Evolutionary conservation across 2,797 vertebrate genomes (phyloP).

Genomic region (Scolopax bukidnonensis): DNA sequence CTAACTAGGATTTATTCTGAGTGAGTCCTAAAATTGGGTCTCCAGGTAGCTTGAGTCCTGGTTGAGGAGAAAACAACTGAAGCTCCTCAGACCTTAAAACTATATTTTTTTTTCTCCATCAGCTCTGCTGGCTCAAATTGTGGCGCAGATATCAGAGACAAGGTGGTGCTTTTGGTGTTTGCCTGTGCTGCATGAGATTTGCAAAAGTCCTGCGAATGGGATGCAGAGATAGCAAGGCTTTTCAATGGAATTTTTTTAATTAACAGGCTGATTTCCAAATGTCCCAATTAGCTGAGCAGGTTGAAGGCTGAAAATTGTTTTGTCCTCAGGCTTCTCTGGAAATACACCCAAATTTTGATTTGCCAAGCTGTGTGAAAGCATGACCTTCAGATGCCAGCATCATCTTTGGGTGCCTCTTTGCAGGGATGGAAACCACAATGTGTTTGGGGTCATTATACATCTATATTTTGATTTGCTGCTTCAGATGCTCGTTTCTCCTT

Average conservation of each 20-base stretch:
- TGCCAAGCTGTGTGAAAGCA: not conserved
- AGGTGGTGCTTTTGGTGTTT: not conserved
- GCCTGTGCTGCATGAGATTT: not conserved
- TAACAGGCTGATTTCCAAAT: not conserved
- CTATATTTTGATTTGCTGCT: not conserved
- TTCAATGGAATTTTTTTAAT: not conserved
- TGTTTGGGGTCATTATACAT: not conserved
- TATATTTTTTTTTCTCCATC: not conserved
- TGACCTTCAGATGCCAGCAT: not conserved
- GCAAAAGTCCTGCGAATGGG: not conserved
- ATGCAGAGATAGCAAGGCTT: not conserved
- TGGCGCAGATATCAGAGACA: not conserved
- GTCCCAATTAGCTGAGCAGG: not conserved
- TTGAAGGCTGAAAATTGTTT: not conserved
- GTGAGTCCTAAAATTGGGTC: not conserved
- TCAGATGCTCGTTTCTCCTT: not conserved
- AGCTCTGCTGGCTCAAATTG: not conserved
- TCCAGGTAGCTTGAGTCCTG: not conserved
- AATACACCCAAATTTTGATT: not conserved
- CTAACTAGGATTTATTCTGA: not conserved
- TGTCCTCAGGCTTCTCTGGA: not conserved
- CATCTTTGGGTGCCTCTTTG: not conserved
- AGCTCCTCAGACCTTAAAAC: not conserved
- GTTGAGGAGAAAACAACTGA: not conserved
- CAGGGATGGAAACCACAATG: not conserved